Base-by-base conservation (phyloP, 35 echinoderm and acorn worm genomes). In the Heliocidaris erythrogramma region DNA sequence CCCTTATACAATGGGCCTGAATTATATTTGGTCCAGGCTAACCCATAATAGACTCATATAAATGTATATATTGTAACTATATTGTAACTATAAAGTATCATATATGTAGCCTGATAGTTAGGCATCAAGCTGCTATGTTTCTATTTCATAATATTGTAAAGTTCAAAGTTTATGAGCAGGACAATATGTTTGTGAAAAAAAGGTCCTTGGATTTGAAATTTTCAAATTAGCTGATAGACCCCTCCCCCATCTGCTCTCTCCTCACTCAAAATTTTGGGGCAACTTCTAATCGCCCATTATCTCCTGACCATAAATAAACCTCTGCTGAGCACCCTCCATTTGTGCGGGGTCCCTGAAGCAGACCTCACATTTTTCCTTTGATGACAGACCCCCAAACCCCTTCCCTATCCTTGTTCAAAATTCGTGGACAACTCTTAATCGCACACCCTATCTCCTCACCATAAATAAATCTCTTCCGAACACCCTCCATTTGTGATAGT, bases 401-500 rank as follows among this genome's bases (percentile, higher is more conserved):
- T 42, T 8, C 17, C 61, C 61, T 7, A 17, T 56, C 52, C 52
- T 56, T 10, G 1, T 56, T 42, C 52, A 56, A 12, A 56, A 56
- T 56, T 56, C 52, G 10, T 56, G 52, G 9, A 10, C 11, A 56
- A 14, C 9, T 56, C 52, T 56, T 10, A 11, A 31, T 88, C 86
- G 30, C 18, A 32, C 86, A 32, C 86, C 86, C 52, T 56, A 21
- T 92, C 92, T 93, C 11, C 61, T 94, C 31, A 78, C 93, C 93
- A 78, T 94, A 30, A 94, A 86, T 21, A 95, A 85, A 88, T 98
- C 95, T 89, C 60, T 95, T 69, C 91, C 60, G 48, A 95, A 95
- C 4, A 95, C 85, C 2, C 96, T 85, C 97, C 97, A 98, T 94
- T 96, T 97, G 85, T 94, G 95, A 71, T 98, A 98, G 87, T 97